Percentiles rank a stretch among this genome's conserved stretches.
Conservation (phyloP, 2,113 vertebrate species). For the Charina bottae region DNA sequence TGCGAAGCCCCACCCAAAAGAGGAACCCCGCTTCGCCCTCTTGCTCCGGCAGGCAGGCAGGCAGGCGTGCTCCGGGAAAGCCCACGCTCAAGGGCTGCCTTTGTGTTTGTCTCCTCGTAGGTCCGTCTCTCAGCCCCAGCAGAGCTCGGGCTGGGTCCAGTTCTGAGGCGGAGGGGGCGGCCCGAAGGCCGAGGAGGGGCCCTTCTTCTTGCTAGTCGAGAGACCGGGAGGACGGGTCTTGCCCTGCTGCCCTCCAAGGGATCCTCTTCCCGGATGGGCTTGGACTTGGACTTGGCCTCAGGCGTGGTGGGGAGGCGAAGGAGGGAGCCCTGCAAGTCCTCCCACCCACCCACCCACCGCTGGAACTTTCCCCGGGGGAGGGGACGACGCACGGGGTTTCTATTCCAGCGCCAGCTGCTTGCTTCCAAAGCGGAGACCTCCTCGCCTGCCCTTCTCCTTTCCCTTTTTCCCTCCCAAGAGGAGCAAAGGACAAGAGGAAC, state of each 20-base stretch:
- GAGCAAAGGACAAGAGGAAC: too few relatives aligned
- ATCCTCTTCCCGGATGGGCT: neutral
- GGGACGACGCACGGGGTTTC: too few relatives aligned
- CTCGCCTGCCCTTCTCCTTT: neutral
- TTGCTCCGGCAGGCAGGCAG: neutral
- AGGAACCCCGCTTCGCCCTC: neutral
- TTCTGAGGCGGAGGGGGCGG: conserved; percentile 59
- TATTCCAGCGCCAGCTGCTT: neutral
- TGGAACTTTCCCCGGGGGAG: neutral
- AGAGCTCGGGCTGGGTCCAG: conserved; percentile 75
- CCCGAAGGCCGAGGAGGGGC: neutral
- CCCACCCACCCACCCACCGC: neutral
- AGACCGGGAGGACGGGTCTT: neutral
- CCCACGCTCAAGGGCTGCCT: neutral
- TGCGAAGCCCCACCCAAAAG: neutral
- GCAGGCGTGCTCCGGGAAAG: too few relatives aligned
- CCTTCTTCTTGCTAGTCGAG: neutral
- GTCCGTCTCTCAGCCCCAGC: conserved; percentile 58
- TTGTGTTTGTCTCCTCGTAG: conserved; percentile 43
- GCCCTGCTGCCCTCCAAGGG: neutral
- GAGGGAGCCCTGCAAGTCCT: neutral
- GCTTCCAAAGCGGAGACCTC: neutral
- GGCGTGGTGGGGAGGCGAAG: neutral
- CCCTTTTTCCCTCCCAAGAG: neutral
- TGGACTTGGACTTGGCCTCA: neutral